These are phyloP conservation scores for Dendrophyllia cribrosa DNA, from an alignment of 64 coral and sea anemone species.

Conservation along the genomic window DNA sequence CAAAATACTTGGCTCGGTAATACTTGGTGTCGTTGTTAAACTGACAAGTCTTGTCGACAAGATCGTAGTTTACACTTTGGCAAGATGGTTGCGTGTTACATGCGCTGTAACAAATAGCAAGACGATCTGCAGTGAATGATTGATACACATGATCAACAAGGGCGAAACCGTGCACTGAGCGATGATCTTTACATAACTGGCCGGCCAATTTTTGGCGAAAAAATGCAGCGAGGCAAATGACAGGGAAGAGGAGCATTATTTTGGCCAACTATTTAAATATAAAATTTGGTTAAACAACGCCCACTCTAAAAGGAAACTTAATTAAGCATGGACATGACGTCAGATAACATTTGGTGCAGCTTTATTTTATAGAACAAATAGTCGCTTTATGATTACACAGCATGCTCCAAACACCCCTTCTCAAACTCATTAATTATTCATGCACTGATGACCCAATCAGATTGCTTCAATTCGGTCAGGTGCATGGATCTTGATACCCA, in stretches of 20 bases:
- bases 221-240: not conserved
- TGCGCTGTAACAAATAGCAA: not conserved
- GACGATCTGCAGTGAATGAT: not conserved
- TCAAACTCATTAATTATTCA: no score
- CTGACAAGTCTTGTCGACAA: slow-evolving; percentile 19
- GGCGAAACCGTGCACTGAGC: not conserved
- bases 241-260: not conserved
- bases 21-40: slow-evolving; percentile 33
- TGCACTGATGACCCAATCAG: no score
- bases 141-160: not conserved
- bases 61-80: slow-evolving; percentile 24
- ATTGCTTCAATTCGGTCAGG: no score
- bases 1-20: slow-evolving; percentile 20
- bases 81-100: slow-evolving; percentile 29
- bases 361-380: no score
- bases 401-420: no score
- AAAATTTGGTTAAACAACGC: no score
- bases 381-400: no score
- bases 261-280: no score
- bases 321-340: no score
- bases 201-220: not conserved
- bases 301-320: no score
- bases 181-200: not conserved
- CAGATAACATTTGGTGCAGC: no score
- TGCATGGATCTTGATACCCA: no score